A percentile compares a stretch with the other conserved stretches of the same genome.
Conservation (phyloP, 92 coral and sea anemone genomes). For the Pocillopora meandrina region DNA sequence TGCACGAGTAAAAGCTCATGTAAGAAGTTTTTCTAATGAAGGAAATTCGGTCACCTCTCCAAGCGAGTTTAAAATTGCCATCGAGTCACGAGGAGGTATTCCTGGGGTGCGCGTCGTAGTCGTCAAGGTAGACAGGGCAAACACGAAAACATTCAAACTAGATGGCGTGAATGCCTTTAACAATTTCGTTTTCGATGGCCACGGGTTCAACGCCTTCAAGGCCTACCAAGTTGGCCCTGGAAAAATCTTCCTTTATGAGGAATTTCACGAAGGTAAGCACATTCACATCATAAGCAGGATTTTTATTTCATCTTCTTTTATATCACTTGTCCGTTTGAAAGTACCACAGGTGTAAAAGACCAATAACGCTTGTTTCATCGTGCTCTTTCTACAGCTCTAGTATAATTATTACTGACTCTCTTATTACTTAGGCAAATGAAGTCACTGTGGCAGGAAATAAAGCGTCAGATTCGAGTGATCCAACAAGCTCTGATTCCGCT, state of each 20-base stretch:
- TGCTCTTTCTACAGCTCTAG: too few species aligned
- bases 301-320: too few species aligned
- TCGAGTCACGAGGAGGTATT: conserved; percentile 26
- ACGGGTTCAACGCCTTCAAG: conserved; percentile 23
- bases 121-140: not conserved
- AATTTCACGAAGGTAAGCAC: conserved; percentile 27
- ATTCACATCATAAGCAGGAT: not conserved
- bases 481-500: not conserved
- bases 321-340: too few species aligned
- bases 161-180: conserved; percentile 7
- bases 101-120: conserved; percentile 32
- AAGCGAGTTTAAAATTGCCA: conserved; percentile 23
- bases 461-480: conserved; percentile 4
- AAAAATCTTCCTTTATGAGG: not conserved
- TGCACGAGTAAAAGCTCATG: conserved; percentile 5
- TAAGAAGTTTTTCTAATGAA: conserved; percentile 3
- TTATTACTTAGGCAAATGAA: too few species aligned
- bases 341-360: too few species aligned
- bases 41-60: conserved; percentile 10
- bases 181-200: conserved; percentile 1
- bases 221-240: conserved; percentile 33
- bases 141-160: conserved; percentile 1
- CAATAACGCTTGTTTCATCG: too few species aligned
- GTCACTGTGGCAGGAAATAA: not conserved
- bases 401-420: too few species aligned